Percentiles rank a stretch among this genome's conserved stretches.
Evolutionary conservation across 1,140 invertebrate genomes (phyloP).

Genomic region (Chironomus striatipennis): DNA sequence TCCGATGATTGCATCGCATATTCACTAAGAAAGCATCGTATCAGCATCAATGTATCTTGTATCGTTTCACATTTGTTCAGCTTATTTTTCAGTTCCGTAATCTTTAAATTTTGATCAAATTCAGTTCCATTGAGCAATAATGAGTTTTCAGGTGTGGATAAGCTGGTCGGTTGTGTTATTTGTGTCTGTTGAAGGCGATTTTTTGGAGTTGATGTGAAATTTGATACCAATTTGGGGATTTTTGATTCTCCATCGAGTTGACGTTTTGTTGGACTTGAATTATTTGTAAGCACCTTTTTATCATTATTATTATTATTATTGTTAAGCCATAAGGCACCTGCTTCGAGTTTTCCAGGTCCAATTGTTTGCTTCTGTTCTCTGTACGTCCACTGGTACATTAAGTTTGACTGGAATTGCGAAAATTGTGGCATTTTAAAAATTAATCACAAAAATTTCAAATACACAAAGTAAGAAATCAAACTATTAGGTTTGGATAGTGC

Average conservation of each 20-base stretch:
- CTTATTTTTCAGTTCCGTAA: constrained; percentile 32
- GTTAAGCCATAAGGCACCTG: constrained; percentile 28
- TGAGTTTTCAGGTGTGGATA: constrained; percentile 2
- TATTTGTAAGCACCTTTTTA: neutral
- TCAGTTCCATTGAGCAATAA: constrained; percentile 12
- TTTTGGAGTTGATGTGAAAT: constrained; percentile 1
- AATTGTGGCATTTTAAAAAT: too few species aligned
- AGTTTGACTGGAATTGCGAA: constrained; percentile 57
- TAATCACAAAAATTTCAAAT: too few species aligned
- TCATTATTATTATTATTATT: constrained; percentile 3
- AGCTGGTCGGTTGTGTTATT: neutral
- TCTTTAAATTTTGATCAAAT: neutral
- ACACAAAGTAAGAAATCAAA: too few species aligned
- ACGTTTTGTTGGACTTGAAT: neutral
- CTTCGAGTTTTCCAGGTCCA: constrained; percentile 57
- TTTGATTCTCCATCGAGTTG: neutral
- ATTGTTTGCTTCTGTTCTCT: constrained; percentile 39
- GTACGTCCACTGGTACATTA: constrained; percentile 83
- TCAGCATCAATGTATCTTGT: neutral
- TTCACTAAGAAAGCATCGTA: neutral
- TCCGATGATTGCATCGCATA: neutral
- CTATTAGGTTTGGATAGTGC: too few species aligned
- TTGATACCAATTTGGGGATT: neutral
- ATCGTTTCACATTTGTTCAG: constrained; percentile 34
- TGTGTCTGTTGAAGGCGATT: neutral